phyloP scores from a whole-genome alignment of 1,140 invertebrate species.

The Holcopasites calliopsidis region DNA sequence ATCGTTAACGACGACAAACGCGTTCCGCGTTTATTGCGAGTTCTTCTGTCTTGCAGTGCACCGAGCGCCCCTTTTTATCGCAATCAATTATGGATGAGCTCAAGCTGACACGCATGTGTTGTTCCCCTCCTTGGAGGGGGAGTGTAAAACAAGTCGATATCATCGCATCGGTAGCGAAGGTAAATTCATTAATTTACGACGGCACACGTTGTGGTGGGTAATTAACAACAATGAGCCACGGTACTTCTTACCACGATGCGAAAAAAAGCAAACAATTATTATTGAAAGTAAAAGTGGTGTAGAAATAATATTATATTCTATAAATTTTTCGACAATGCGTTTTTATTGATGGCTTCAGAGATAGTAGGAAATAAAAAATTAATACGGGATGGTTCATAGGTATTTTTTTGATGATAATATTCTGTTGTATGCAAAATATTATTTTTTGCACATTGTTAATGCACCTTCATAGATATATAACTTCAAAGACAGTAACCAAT shows the following conservation, averaged over 20 bases:
- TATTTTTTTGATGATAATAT: no score
- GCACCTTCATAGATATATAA: no score
- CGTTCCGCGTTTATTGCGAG: slow-evolving; percentile 5
- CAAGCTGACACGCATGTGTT: neutral
- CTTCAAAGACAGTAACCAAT: no score
- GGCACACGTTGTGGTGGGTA: neutral
- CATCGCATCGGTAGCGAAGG: neutral
- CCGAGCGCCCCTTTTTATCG: slow-evolving; percentile 26
- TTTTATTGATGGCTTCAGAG: no score
- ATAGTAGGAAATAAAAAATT: no score
- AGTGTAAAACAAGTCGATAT: neutral
- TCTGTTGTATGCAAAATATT: no score
- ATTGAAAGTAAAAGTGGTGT: neutral
- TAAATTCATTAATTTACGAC: neutral
- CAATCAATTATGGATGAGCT: slow-evolving; percentile 25
- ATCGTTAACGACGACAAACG: slow-evolving; percentile 23
- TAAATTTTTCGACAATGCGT: neutral
- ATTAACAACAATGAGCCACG: slow-evolving; percentile 1
- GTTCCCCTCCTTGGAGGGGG: neutral
- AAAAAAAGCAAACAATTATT: neutral
- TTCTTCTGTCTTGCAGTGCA: neutral
- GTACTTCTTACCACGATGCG: neutral
- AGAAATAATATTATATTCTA: neutral
- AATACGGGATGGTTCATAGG: no score
- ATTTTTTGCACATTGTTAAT: no score